Evolutionary conservation across 2,113 vertebrate species (phyloP), one percentile per base, ranked within the genome.

Genomic region (Caloenas nicobarica): DNA sequence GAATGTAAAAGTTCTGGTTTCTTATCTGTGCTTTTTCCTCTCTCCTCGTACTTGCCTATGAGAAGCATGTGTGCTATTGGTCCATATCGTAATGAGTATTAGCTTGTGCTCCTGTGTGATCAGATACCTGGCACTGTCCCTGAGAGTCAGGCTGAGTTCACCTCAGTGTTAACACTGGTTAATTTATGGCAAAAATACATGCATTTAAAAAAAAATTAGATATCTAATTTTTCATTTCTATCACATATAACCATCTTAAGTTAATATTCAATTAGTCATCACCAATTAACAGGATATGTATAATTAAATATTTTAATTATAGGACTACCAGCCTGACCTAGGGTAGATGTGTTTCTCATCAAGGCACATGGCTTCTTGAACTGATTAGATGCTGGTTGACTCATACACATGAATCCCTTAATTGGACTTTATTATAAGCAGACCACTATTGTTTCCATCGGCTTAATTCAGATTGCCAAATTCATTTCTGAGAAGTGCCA

Each of bases 311-410:
- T 76, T 96, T 95, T 96, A 81, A 95, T 96, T 93, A 76, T 73
- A 65, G 70, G 53, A 76, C 91, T 96, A 77, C 64, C 96, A 88
- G 85, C 54, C 74, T 70, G 86, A 51, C 60, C n/a, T 21, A n/a
- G 86, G 50, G 74, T 89, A 91, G 88, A 88, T 97, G 1, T 96
- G 97, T 97, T 83, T 97, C 88, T 97, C 88, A 95, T 89, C 95
- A 95, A 68, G 90, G 40, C 80, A 64, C 62, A 85, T 76, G 76
- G 34, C 90, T 95, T 95, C 74, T 87, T 97, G 97, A 97, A 88
- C 38, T 91, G 95, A 95, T 81, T 92, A 95, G 88, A 31, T 42
- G 74, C 25, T 89, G 78, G 22, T 23, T 93, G 69, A 64, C 44
- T 92, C 69, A 79, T 42, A 66, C 64, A 76, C 87, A 9, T 62